Conservation (phyloP, 2,888 invertebrate species). For the Clusia tigrina region DNA sequence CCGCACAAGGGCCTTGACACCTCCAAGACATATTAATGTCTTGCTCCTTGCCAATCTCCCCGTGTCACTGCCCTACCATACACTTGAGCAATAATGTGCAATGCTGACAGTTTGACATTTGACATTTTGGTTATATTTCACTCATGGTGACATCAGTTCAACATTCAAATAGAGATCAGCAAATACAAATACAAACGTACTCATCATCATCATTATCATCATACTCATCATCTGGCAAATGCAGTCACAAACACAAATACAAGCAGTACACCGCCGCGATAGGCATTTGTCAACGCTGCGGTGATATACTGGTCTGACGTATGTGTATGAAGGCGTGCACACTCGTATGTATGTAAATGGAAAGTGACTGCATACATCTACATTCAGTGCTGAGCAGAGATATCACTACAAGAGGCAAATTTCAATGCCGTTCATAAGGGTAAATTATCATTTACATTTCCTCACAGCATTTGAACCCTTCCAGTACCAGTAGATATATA, state of each 20-base stretch:
- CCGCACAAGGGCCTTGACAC: no score
- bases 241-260: slow-evolving; percentile 20
- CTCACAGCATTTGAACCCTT: slow-evolving; percentile 20
- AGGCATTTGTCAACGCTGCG: slow-evolving; percentile 37
- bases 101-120: slow-evolving; percentile 56
- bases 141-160: slow-evolving; percentile 55
- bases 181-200: slow-evolving; percentile 19
- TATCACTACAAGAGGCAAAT: slow-evolving; percentile 8
- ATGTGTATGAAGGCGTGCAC: not conserved
- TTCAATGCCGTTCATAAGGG: slow-evolving; percentile 44
- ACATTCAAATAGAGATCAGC: slow-evolving; percentile 50
- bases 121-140: slow-evolving; percentile 58
- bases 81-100: slow-evolving; percentile 50
- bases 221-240: slow-evolving; percentile 4
- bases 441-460: slow-evolving; percentile 54
- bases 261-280: slow-evolving; percentile 28
- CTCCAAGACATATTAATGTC: slow-evolving; percentile 2
- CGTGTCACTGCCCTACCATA: not conserved
- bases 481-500: no score
- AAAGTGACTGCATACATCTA: no score
- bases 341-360: slow-evolving; percentile 32
- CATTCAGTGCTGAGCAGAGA: no score
- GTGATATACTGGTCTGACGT: not conserved
- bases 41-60: no score
- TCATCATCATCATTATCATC: slow-evolving; percentile 5